Evolutionary conservation across 2,113 vertebrate genomes (phyloP), one percentile per base, ranked within the genome.

Genomic region (Neolamprologus tretocephalus): DNA sequence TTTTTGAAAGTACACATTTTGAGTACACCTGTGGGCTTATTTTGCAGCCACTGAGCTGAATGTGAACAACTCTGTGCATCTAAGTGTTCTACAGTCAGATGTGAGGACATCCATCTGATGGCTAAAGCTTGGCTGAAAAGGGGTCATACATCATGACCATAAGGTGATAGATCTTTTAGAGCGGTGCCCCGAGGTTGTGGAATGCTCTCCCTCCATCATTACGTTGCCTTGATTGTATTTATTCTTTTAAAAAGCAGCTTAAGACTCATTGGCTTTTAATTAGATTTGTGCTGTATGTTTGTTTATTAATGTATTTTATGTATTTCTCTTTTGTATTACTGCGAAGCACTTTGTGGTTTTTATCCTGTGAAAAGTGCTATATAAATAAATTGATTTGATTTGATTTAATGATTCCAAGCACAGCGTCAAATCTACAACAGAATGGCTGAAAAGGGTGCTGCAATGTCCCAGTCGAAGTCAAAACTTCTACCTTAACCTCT

Each of bases 131-230:
- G 35, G 66, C 12, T 71, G 66, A 42, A 42, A 71, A 4, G 5
- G 2, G 2, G 7, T 71, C 35, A 42, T 71, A 2, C n/a, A 23
- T 42, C 35, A 42, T 21, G 35, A 23, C n/a, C 12, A 71, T 9
- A 26, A 58, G 55, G 55, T 17, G 26, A 9, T 58, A 31, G 3
- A 58, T 58, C 26, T 16, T 28, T 58, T 58, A 58, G 26, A 57
- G 55, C 23, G 4, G 55, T 16, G 7, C 4, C 55, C 23, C 55
- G 0, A 57, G 55, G 13, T 16, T 5, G 1, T 28, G 55, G 0
- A 28, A 58, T 1, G 23, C 13, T 58, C 55, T 5, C 55, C 23
- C 23, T 2, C 4, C 55, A 58, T 58, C 55, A 58, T 58, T 57
- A 8, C 12, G 1, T 57, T 57, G 54, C 23, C 54, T 26, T 57